These are phyloP conservation scores for Parnassius glacialis DNA, from an alignment of 2,888 invertebrate species.

Conservation along the genomic window DNA sequence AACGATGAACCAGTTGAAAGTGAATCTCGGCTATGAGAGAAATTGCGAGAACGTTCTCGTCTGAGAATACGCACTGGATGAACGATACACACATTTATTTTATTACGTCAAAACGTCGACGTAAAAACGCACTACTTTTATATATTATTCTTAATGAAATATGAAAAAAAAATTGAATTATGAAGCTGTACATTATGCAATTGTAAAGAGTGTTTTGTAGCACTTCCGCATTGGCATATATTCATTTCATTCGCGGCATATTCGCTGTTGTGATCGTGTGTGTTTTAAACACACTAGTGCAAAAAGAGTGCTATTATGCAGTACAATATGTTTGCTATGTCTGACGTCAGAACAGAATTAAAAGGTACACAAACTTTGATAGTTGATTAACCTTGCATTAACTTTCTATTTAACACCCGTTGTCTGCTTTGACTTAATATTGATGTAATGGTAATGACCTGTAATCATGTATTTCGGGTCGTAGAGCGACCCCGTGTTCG, in stretches of 20 bases:
- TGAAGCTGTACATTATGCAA: background rate
- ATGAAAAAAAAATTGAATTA: too few relatives aligned
- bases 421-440: constrained; percentile 18
- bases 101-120: constrained; percentile 38
- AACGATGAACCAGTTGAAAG: constrained; percentile 15
- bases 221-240: background rate
- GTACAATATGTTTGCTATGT: constrained; percentile 18
- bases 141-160: too few relatives aligned
- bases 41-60: constrained; percentile 9
- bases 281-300: constrained; percentile 2
- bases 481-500: constrained; percentile 54
- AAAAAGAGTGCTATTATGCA: constrained; percentile 3
- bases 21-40: constrained; percentile 13
- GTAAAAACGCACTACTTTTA: constrained; percentile 41
- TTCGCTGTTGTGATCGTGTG: constrained; percentile 2
- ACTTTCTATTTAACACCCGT: constrained; percentile 20
- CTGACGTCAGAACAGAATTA: constrained; percentile 17
- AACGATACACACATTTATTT: constrained; percentile 24
- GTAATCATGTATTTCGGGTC: constrained; percentile 54
- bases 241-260: constrained; percentile 12
- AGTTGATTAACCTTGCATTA: constrained; percentile 27
- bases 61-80: constrained; percentile 9
- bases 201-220: background rate
- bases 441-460: constrained; percentile 33
- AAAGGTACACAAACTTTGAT: constrained; percentile 25